Conservation (phyloP, 2,888 invertebrate genomes). For the Lasioglossum villosulum region DNA sequence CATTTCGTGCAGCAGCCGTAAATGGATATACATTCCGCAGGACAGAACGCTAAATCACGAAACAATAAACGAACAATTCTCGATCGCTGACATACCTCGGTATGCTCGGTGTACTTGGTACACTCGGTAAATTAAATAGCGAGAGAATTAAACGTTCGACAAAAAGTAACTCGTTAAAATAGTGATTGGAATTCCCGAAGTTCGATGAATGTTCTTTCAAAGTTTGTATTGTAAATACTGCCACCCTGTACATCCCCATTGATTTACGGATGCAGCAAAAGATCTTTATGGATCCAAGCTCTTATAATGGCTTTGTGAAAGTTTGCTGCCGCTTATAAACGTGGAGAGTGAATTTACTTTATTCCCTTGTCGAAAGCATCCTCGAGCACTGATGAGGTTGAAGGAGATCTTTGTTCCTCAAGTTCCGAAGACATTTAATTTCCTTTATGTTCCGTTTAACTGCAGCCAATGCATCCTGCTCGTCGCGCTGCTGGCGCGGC, state of each 20-base stretch:
- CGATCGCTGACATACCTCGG: not conserved
- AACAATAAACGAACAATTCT: not conserved
- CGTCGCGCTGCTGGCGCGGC: no score
- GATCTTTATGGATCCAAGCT: not conserved
- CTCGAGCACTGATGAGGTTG: conserved; percentile 14
- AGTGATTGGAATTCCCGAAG: not conserved
- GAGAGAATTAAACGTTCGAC: not conserved
- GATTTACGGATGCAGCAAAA: conserved; percentile 25
- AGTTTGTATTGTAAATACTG: not conserved
- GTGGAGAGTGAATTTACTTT: conserved; percentile 44
- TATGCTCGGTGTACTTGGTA: no score
- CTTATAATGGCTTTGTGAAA: conserved; percentile 40
- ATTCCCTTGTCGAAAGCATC: conserved; percentile 47
- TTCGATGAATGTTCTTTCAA: not conserved
- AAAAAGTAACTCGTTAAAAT: not conserved
- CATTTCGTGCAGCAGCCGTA: not conserved
- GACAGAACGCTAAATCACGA: not conserved
- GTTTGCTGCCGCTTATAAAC: conserved; percentile 34
- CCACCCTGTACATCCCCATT: conserved; percentile 4
- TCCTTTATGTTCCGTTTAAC: conserved; percentile 21
- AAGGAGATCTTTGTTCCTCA: conserved; percentile 23
- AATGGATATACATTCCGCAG: not conserved
- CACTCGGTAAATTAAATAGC: not conserved
- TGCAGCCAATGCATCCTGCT: not conserved
- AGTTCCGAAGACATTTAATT: conserved; percentile 33